Evolutionary conservation across 2,888 invertebrate genomes (phyloP).

Genomic region (Drosophila mimetica): DNA sequence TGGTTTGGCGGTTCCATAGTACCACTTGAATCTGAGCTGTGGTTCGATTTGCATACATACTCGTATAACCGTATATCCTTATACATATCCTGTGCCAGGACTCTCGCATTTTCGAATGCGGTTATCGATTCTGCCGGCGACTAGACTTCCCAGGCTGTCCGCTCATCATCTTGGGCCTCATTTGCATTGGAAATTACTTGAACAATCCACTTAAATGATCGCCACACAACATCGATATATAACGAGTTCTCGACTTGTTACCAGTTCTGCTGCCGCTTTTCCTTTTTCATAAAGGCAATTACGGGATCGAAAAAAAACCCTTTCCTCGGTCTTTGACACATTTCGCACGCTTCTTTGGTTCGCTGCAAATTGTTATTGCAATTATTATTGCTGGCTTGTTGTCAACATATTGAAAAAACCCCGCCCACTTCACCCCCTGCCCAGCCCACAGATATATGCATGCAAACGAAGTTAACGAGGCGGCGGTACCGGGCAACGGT

Average conservation of each 20-base stretch:
- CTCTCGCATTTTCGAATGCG: conserved; percentile 8
- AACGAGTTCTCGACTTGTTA: conserved; percentile 8
- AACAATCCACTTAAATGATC: conserved; percentile 10
- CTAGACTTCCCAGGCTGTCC: conserved; percentile 14
- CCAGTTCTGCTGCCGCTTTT: background rate
- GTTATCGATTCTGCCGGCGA: conserved; percentile 27
- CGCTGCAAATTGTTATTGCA: conserved; percentile 40
- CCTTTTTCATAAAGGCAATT: background rate
- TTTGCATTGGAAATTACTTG: conserved; percentile 24
- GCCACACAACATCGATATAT: conserved; percentile 1
- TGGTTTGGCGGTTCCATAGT: too few relatives aligned
- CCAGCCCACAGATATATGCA: background rate
- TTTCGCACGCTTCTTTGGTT: conserved; percentile 39
- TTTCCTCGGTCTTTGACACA: conserved; percentile 2
- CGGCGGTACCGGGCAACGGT: conserved; percentile 7
- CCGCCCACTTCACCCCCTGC: conserved; percentile 12
- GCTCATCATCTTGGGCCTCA: background rate
- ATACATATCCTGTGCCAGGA: conserved; percentile 19
- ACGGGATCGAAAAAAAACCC: conserved; percentile 1
- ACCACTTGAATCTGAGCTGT: conserved; percentile 17
- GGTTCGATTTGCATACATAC: conserved; percentile 28
- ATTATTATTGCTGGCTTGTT: conserved; percentile 61
- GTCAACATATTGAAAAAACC: conserved; percentile 68
- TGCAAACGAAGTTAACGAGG: conserved; percentile 36
- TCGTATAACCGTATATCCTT: background rate